Conservation (phyloP, 2,113 vertebrate genomes). For the Balaeniceps rex region DNA sequence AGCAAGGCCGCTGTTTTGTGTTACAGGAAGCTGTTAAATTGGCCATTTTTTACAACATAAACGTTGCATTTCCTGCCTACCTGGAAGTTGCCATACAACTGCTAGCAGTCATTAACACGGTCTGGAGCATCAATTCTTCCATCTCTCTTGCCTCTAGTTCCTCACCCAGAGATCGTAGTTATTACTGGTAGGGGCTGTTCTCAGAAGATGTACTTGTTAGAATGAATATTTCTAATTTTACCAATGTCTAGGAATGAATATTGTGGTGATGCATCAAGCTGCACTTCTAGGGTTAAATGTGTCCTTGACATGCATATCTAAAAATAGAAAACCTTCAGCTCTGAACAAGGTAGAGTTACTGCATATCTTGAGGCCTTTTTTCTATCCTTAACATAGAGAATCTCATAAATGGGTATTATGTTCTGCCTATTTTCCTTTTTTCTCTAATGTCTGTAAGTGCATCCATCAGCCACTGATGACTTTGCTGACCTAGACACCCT, state of each 20-base stretch:
- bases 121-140: not conserved
- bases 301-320: not conserved
- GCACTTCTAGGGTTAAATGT: not conserved
- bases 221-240: not conserved
- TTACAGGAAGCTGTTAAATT: not conserved
- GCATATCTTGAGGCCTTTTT: not conserved
- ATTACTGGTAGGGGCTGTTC: not conserved
- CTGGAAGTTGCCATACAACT: not conserved
- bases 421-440: constrained; percentile 23
- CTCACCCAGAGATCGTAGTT: not conserved
- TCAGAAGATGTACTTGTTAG: not conserved
- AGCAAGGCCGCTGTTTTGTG: not conserved
- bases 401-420: not conserved
- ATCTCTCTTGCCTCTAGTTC: not conserved
- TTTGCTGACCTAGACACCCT: constrained; percentile 27
- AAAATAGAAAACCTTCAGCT: constrained; percentile 2
- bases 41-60: not conserved
- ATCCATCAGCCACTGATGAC: constrained; percentile 40
- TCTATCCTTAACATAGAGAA: not conserved
- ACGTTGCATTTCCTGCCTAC: not conserved
- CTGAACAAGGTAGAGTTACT: not conserved
- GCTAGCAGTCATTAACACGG: not conserved
- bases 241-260: not conserved
- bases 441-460: constrained; percentile 5
- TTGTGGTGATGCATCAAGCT: not conserved